Conservation (phyloP, 2,888 invertebrate genomes). For the Macaria liturata region DNA sequence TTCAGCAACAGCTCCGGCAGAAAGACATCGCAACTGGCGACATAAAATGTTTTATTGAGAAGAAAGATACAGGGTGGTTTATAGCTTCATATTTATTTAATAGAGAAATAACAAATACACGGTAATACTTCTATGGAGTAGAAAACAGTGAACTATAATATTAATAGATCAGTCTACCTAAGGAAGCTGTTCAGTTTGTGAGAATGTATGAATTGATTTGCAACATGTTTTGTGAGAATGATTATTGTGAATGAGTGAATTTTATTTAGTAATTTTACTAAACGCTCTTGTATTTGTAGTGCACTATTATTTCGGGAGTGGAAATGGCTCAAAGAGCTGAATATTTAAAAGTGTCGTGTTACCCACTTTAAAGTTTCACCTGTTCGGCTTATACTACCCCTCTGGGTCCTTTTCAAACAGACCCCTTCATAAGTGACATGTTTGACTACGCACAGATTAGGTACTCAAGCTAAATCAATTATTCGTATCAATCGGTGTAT, state of each 20-base stretch:
- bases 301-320: not conserved
- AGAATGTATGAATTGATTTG: conserved; percentile 7
- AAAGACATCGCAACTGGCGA: conserved; percentile 39
- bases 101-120: conserved; percentile 26
- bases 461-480: conserved; percentile 15
- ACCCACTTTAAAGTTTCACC: conserved; percentile 26
- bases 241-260: conserved; percentile 3
- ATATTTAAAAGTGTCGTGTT: conserved; percentile 18
- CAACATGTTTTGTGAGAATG: conserved; percentile 1
- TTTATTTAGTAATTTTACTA: not conserved
- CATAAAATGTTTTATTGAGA: conserved; percentile 30
- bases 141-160: conserved; percentile 5
- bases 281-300: not conserved
- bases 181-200: conserved; percentile 9
- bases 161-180: conserved; percentile 1
- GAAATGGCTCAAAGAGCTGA: conserved; percentile 2
- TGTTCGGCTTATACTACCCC: conserved; percentile 21
- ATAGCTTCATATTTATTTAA: conserved; percentile 30
- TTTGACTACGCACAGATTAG: conserved; percentile 21
- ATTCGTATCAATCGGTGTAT: conserved; percentile 20
- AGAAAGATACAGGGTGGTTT: conserved; percentile 66
- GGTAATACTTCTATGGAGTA: conserved; percentile 3
- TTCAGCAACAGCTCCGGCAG: conserved; percentile 14
- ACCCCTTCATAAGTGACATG: conserved; percentile 24
- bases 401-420: conserved; percentile 27